phyloP scores from a whole-genome alignment of 2,797 vertebrate genomes.

The Eidolon dupreanum region DNA sequence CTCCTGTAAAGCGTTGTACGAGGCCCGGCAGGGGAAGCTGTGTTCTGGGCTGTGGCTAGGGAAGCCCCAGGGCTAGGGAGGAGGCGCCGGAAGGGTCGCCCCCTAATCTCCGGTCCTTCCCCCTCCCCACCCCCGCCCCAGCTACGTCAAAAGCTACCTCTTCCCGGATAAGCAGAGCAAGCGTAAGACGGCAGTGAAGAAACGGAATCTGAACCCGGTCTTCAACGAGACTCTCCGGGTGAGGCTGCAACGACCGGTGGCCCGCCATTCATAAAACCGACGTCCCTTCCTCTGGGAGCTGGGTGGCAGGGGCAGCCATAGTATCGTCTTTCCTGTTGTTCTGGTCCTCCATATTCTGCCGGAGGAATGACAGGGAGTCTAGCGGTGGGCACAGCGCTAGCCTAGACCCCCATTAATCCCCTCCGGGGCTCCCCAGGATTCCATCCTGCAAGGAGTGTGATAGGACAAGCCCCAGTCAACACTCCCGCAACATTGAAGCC shows the following conservation, averaged over 20 bases:
- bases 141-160: slow-evolving; percentile 97
- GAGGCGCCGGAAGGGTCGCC: neutral
- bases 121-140: slow-evolving; percentile 68
- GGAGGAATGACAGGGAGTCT: neutral
- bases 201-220: slow-evolving; percentile 93
- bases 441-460: neutral
- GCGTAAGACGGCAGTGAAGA: slow-evolving; percentile 94
- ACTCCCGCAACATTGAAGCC: neutral
- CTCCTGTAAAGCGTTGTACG: neutral
- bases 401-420: neutral
- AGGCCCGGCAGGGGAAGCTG: neutral
- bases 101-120: neutral
- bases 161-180: slow-evolving; percentile 96
- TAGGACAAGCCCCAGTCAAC: neutral
- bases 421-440: neutral
- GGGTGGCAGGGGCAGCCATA: neutral
- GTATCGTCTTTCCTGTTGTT: neutral
- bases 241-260: slow-evolving; percentile 35
- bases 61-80: neutral
- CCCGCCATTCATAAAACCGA: neutral
- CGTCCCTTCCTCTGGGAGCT: neutral
- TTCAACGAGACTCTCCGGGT: slow-evolving; percentile 96
- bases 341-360: neutral
- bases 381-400: neutral
- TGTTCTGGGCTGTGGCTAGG: neutral